Evolutionary conservation across 2,888 invertebrate species (phyloP).

Genomic region (Cephus spinipes): DNA sequence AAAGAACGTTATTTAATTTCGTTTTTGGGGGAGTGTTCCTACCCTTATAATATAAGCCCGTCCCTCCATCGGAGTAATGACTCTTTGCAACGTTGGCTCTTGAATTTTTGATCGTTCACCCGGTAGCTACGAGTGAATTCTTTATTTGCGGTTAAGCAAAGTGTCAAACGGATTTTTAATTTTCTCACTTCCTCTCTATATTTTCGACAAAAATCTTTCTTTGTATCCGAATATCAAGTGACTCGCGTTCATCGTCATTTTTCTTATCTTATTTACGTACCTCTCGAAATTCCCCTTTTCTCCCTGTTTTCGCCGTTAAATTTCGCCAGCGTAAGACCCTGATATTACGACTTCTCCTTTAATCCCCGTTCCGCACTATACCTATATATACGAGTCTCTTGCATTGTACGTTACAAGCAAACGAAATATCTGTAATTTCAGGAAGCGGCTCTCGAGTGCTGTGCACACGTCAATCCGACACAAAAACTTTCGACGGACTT

Average conservation of each 20-base stretch:
- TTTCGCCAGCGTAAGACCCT: neutral
- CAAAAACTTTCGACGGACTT: slow-evolving; percentile 34
- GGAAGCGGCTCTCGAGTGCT: slow-evolving; percentile 34
- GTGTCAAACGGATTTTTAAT: neutral
- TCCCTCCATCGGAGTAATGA: neutral
- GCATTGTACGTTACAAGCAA: slow-evolving; percentile 20
- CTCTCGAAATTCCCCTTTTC: neutral
- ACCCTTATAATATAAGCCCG: neutral
- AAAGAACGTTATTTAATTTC: neutral
- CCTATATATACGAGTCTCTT: slow-evolving; percentile 15
- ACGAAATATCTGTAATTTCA: slow-evolving; percentile 34
- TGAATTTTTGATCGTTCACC: neutral
- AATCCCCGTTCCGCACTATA: neutral
- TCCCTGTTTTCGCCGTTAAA: neutral
- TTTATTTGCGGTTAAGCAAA: neutral
- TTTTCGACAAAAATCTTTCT: neutral
- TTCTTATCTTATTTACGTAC: neutral
- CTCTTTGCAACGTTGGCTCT: neutral
- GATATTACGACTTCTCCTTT: neutral
- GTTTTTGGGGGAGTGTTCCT: neutral
- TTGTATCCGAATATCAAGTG: neutral
- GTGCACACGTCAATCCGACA: slow-evolving; percentile 34
- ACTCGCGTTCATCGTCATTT: neutral
- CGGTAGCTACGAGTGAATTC: neutral
- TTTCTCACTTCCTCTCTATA: neutral